Base-by-base conservation (phyloP, 2,888 invertebrate genomes). In the Cheilosia variabilis region DNA sequence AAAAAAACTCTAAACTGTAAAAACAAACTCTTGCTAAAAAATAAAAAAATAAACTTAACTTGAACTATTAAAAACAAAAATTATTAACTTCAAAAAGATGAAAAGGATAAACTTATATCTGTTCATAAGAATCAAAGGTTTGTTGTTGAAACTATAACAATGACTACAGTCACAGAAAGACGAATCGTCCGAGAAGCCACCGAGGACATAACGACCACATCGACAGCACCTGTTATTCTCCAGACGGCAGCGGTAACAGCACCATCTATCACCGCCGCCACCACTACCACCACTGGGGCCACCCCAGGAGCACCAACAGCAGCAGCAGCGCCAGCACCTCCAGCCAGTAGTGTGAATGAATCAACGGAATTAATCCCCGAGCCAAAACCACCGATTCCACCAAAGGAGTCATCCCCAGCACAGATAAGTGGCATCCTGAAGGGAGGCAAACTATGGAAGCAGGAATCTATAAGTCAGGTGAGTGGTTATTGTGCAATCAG, bases 381-480 rank as follows among this genome's bases (percentile, higher is more conserved):
- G 60, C 88, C 89, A 69, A 91, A 91, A 75, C 91, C 90, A 69
- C 90, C 91, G 88, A 91, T 90, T 88, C 89, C 90, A 79, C 91
- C 91, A 71, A 90, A 93, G 37, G 94, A 94, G 76, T 93, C 92
- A 78, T 95, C 95, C 0, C 94, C 95, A 1, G 93, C 93, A 82
- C 93, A 94, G 72, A 93, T 95, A 41, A 95, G 95, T 58, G 96
- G 96, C 34, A 96, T 96, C 80, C 92, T 96, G 4, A 96, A 96
- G 91, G 96, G 96, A 15, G 96, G 96, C 9, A 93, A 95, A 83
- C 93, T 96, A 15, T 96, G 96, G 96, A 95, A 95, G 89, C 94
- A 94, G 77, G 91, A 94, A 72, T 93, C 91, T 57, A 90, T 90
- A 87, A 93, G 94, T 87, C 94, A 94, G 93, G 94, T 94, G 88